Evolutionary conservation across 1,140 invertebrate species (phyloP).

Genomic region (Drosophila malerkotliana): DNA sequence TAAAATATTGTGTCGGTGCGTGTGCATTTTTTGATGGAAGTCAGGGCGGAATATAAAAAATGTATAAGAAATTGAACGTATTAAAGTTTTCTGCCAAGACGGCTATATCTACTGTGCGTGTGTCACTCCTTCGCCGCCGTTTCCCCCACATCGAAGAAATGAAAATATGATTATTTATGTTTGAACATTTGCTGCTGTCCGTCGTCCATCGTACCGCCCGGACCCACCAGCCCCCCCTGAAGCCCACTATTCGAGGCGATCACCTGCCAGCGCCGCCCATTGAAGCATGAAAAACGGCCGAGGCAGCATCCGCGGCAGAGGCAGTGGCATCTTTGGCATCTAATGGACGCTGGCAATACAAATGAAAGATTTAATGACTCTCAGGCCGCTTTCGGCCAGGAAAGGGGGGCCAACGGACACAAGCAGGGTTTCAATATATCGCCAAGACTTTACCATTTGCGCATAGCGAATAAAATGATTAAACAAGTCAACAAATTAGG

Average conservation of each 20-base stretch:
- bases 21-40: slow-evolving; percentile 50
- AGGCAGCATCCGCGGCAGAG: slow-evolving; percentile 5
- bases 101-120: slow-evolving; percentile 43
- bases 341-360: slow-evolving; percentile 78
- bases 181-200: slow-evolving; percentile 79
- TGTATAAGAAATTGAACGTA: slow-evolving; percentile 38
- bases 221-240: not conserved
- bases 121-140: slow-evolving; percentile 2
- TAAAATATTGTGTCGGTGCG: slow-evolving; percentile 57
- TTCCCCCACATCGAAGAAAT: slow-evolving; percentile 11
- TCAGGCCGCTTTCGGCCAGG: slow-evolving; percentile 50
- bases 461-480: slow-evolving; percentile 19
- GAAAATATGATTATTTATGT: slow-evolving; percentile 73
- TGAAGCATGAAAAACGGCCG: slow-evolving; percentile 67
- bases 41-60: slow-evolving; percentile 35
- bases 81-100: slow-evolving; percentile 62
- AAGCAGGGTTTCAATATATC: slow-evolving; percentile 63
- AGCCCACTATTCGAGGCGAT: not conserved
- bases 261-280: slow-evolving; percentile 69
- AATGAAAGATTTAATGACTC: slow-evolving; percentile 82
- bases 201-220: slow-evolving; percentile 24
- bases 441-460: slow-evolving; percentile 64
- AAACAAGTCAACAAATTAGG: slow-evolving; percentile 38
- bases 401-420: slow-evolving; percentile 11
- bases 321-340: slow-evolving; percentile 61